Evolutionary conservation across 2,888 invertebrate genomes (phyloP).

Genomic region (Muschampia plurimacula): DNA sequence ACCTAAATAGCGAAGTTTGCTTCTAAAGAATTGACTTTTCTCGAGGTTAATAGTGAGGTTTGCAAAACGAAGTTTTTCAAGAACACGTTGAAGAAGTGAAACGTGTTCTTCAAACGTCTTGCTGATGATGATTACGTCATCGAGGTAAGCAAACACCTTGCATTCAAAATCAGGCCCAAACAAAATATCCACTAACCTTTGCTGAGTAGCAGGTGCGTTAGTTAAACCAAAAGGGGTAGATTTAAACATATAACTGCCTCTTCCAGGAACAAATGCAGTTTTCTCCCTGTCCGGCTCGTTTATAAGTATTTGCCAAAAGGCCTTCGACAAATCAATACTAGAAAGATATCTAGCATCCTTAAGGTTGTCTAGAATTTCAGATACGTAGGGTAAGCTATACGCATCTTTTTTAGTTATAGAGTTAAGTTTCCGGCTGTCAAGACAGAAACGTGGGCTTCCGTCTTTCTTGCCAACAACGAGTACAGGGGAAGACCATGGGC

Average conservation of each 20-base stretch:
- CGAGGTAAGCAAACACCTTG: slow-evolving; percentile 44
- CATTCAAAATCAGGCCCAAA: slow-evolving; percentile 45
- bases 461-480: slow-evolving; percentile 40
- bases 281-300: slow-evolving; percentile 38
- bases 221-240: slow-evolving; percentile 42
- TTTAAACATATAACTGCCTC: not conserved
- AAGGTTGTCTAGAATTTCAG: slow-evolving; percentile 46
- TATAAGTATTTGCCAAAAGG: slow-evolving; percentile 43
- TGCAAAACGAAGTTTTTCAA: slow-evolving; percentile 43
- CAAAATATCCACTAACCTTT: slow-evolving; percentile 40
- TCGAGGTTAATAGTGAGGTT: slow-evolving; percentile 47
- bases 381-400: slow-evolving; percentile 43
- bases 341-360: slow-evolving; percentile 40
- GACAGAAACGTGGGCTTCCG: slow-evolving; percentile 44
- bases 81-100: slow-evolving; percentile 37
- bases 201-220: slow-evolving; percentile 45
- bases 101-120: slow-evolving; percentile 47
- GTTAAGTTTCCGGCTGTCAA: slow-evolving; percentile 46
- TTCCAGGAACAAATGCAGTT: not conserved
- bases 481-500: slow-evolving; percentile 47
- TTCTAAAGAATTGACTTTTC: slow-evolving; percentile 48
- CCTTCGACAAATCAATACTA: slow-evolving; percentile 40
- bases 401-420: slow-evolving; percentile 41
- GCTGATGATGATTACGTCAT: slow-evolving; percentile 34
- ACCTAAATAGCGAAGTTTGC: slow-evolving; percentile 42